Conservation (phyloP, 2,113 vertebrate species). For the Ageneiosus marmoratus region DNA sequence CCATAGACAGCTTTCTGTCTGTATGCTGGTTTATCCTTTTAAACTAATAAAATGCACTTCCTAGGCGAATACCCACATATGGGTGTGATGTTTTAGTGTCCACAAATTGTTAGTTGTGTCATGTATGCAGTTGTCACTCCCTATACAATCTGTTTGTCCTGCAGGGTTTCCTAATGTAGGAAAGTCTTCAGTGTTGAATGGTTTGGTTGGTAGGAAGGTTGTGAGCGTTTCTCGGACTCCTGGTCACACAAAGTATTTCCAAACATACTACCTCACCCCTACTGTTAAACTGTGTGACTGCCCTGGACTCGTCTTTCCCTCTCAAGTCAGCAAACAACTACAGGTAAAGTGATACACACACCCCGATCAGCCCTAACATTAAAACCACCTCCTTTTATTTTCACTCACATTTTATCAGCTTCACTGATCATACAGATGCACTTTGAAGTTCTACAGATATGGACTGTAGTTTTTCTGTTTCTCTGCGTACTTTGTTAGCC, state of each 20-base stretch:
- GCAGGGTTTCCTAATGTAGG: slow-evolving; percentile 89
- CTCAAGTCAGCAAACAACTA: slow-evolving; percentile 77
- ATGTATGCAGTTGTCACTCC: not conserved
- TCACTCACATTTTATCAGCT: too few relatives aligned
- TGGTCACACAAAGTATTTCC: slow-evolving; percentile 95
- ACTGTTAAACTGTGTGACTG: slow-evolving; percentile 90
- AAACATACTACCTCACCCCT: slow-evolving; percentile 92
- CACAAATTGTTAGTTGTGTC: not conserved
- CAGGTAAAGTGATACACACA: slow-evolving; percentile 72
- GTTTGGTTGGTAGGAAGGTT: slow-evolving; percentile 86
- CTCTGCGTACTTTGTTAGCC: too few relatives aligned
- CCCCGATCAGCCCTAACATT: too few relatives aligned
- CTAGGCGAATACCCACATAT: not conserved
- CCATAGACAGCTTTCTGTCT: not conserved
- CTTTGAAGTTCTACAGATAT: too few relatives aligned
- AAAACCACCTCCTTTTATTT: too few relatives aligned
- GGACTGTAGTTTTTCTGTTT: too few relatives aligned
- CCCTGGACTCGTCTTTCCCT: slow-evolving; percentile 89
- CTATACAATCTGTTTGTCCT: not conserved
- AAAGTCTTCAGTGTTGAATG: slow-evolving; percentile 89
- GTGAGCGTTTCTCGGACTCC: slow-evolving; percentile 91
- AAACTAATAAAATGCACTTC: too few relatives aligned
- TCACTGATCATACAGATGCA: too few relatives aligned
- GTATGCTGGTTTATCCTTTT: not conserved
- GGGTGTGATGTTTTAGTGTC: not conserved